Evolutionary conservation across 2,113 vertebrate genomes (phyloP), one percentile per base, ranked within the genome.

Genomic region (Corythoichthys intestinalis): DNA sequence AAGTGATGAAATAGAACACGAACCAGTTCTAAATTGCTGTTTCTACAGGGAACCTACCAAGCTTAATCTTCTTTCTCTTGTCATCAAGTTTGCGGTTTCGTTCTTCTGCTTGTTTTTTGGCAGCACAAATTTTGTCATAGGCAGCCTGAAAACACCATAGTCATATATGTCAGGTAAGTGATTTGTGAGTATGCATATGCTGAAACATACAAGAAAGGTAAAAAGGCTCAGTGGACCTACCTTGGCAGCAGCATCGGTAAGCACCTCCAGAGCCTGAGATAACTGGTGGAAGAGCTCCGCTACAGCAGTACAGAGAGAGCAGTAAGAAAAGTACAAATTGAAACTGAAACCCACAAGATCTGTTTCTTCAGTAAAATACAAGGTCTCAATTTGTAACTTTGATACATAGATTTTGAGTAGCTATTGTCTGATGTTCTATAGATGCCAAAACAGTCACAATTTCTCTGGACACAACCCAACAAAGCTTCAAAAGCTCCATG

Each of bases 281-380:
- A 99, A 92, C 85, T 98, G 96, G 86, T 98, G 96, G 86, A 99
- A 99, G 70, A 96, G 90, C 62, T 98, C 97, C 28, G 90, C 97
- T 94, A 54, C 17, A 79, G 87, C 20, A 63, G 28, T 69, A 54
- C 8, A 34, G 1, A 68, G 1, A 68, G 38, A 75, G 0, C 9
- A 35, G 9, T 1, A 0, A 37, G 15, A 66, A 72, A 9, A 61
- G 28, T 6, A 3, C 49, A 9, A 6, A 62, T 2, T 48, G 1
- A 70, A 49, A 65, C 2, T 34, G 0, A 67, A 48, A 38, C 4
- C 12, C 50, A 47, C 11, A 39, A 15, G 1, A 20, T 34, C 38
- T 50, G 9, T 9, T 66, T 50, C 57, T 57, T 4, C 35, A 11
- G 70, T 65, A 67, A 64, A 37, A 53, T 3, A 13, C 65, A 35